Evolutionary conservation across 2,113 vertebrate genomes (phyloP).

Genomic region (Grammomys dolichurus): DNA sequence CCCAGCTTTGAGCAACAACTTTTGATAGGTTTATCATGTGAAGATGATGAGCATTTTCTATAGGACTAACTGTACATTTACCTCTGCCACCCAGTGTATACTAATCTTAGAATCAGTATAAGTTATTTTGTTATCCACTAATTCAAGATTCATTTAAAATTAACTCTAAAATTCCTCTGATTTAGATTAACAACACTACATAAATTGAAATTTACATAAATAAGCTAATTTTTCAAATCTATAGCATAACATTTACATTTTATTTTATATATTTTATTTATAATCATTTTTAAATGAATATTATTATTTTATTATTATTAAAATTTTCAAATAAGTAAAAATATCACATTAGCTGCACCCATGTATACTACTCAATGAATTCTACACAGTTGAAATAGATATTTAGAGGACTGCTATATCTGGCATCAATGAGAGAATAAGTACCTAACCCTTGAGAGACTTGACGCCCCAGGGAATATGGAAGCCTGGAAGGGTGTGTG

Average conservation of each 20-base stretch:
- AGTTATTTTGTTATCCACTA: neutral
- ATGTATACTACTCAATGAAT: neutral
- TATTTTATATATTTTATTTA: neutral
- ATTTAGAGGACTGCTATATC: too few species aligned
- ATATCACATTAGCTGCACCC: neutral
- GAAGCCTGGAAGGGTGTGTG: too few species aligned
- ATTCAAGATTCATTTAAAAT: neutral
- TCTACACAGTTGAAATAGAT: neutral
- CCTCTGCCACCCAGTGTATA: neutral
- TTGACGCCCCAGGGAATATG: too few species aligned
- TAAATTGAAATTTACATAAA: neutral
- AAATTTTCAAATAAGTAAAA: neutral
- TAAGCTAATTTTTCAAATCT: neutral
- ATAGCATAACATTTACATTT: neutral
- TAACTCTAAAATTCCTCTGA: slow-evolving; percentile 6
- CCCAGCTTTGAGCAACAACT: neutral
- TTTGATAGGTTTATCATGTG: neutral
- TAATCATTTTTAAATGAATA: neutral
- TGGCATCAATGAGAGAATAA: too few species aligned
- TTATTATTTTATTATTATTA: neutral
- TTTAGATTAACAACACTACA: neutral
- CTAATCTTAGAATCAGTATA: neutral
- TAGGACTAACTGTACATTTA: neutral
- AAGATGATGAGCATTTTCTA: neutral
- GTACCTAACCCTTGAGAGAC: too few species aligned